Evolutionary conservation across 2,888 invertebrate genomes (phyloP).

Genomic region (Gymnoscelis rufifasciata): DNA sequence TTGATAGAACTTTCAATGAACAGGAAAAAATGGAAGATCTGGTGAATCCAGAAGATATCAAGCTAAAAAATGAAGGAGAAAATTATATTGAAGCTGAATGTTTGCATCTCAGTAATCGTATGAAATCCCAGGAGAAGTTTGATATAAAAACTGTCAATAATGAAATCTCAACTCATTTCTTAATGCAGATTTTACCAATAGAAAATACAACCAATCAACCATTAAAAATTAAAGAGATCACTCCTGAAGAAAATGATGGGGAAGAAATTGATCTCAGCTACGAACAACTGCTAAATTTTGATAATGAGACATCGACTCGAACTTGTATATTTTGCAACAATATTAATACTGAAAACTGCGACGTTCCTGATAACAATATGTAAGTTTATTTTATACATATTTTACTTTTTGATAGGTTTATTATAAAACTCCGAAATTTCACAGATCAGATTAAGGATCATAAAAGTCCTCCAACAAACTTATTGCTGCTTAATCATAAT

Average conservation of each 20-base stretch:
- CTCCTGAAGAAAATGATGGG: too few relatives aligned
- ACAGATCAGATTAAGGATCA: too few relatives aligned
- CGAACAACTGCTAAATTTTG: neutral
- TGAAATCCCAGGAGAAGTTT: constrained; percentile 31
- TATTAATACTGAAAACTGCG: constrained; percentile 44
- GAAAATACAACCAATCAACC: too few relatives aligned
- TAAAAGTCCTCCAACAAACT: too few relatives aligned
- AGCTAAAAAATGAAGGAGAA: too few relatives aligned
- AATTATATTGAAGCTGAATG: too few relatives aligned
- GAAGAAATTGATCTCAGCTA: neutral
- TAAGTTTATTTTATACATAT: constrained; percentile 40
- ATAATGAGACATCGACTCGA: constrained; percentile 20
- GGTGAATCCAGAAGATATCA: too few relatives aligned
- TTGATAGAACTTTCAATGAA: constrained; percentile 28
- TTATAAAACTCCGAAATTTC: too few relatives aligned
- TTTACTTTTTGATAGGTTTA: too few relatives aligned
- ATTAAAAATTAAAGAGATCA: too few relatives aligned
- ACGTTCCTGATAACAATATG: constrained; percentile 50
- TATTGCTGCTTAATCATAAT: neutral
- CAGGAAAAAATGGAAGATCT: constrained; percentile 12
- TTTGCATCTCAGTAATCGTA: constrained; percentile 32
- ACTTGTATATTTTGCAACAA: constrained; percentile 60
- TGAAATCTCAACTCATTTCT: too few relatives aligned
- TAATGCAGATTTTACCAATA: too few relatives aligned
- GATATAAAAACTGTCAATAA: constrained; percentile 16